Percentiles rank a stretch among this genome's conserved stretches.
These are phyloP conservation scores for Acholoe squamosa DNA, from an alignment of 2,888 invertebrate genomes.

Conservation along the genomic window DNA sequence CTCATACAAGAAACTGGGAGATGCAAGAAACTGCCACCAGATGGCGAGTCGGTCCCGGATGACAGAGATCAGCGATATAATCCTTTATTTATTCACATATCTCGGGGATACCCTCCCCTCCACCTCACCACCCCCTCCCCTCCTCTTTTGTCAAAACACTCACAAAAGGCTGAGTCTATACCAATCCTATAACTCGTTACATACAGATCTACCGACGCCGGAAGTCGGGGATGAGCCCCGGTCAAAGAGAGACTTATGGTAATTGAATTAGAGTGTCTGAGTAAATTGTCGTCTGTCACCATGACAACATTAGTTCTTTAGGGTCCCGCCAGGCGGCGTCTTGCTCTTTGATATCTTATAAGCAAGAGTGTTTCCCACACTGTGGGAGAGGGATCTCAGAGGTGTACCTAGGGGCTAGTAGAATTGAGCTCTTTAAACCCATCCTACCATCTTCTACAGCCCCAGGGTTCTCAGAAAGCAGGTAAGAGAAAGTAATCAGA, in stretches of 20 bases:
- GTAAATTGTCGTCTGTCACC: conserved; percentile 1
- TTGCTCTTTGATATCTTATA: not conserved
- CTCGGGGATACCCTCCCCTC: not conserved
- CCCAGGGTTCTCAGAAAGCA: not conserved
- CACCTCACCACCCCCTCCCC: not conserved
- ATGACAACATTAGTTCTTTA: conserved; percentile 8
- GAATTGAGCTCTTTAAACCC: not conserved
- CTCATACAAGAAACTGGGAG: not conserved
- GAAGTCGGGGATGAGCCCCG: conserved; percentile 25
- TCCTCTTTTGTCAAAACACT: not conserved
- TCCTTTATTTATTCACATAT: conserved; percentile 32
- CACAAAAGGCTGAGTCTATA: not conserved
- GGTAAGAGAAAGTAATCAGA: conserved; percentile 2
- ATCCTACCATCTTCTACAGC: not conserved
- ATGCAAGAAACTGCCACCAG: not conserved
- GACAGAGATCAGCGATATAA: conserved; percentile 27
- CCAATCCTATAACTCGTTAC: conserved; percentile 29
- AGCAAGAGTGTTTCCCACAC: not conserved
- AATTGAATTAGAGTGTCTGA: conserved; percentile 22
- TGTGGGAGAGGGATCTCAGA: not conserved
- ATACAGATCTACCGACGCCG: not conserved
- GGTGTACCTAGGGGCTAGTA: no score
- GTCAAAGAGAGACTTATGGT: not conserved
- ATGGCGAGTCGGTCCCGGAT: not conserved
- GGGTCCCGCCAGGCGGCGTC: conserved; percentile 9